These are phyloP conservation scores for Orientallactaga bullata DNA, from an alignment of 2,113 vertebrate species.

Conservation along the genomic window DNA sequence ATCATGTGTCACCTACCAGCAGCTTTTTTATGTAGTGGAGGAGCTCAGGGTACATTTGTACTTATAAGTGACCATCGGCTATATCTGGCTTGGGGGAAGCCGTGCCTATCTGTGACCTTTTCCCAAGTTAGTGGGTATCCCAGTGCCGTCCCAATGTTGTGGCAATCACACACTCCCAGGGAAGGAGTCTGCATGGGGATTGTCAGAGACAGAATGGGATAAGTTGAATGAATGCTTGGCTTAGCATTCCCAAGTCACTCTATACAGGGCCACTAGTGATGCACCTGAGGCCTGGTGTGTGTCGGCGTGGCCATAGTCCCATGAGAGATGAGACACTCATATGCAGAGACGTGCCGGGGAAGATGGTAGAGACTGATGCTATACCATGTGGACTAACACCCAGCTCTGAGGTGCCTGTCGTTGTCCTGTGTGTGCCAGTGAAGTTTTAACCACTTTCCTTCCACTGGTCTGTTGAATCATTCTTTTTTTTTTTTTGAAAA, in stretches of 20 bases:
- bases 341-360: background rate
- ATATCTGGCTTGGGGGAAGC: background rate
- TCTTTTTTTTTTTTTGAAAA: background rate
- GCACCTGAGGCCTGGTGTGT: background rate
- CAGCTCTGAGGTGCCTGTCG: background rate
- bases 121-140: background rate
- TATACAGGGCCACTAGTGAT: background rate
- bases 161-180: no score
- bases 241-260: background rate
- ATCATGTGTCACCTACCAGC: background rate
- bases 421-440: background rate
- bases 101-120: background rate
- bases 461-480: background rate
- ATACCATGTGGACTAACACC: background rate
- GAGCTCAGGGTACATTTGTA: background rate
- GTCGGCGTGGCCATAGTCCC: background rate
- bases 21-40: background rate
- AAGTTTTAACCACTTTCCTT: no score
- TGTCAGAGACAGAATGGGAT: background rate
- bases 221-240: background rate
- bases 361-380: no score
- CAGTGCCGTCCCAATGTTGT: no score
- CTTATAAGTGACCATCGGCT: no score
- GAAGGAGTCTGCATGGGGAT: background rate
- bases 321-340: background rate